These are phyloP conservation scores for Itoplectis maculator DNA, from an alignment of 2,888 invertebrate genomes.

Conservation along the genomic window DNA sequence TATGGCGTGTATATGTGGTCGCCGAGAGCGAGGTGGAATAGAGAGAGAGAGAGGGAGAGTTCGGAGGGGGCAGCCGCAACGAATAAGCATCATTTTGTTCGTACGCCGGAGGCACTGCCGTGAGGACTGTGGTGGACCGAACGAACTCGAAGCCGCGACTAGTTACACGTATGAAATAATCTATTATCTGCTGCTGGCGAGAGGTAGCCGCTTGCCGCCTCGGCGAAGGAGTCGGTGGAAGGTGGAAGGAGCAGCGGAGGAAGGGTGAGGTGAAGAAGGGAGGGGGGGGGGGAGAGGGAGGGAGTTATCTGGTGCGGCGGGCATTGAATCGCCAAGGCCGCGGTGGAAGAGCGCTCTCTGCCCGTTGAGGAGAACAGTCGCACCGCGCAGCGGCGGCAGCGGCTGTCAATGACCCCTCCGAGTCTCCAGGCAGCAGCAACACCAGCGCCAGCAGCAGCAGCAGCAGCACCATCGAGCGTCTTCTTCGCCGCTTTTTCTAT, in stretches of 20 bases:
- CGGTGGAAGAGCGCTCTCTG: conserved; percentile 74
- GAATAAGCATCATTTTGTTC: conserved; percentile 53
- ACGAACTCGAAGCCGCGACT: conserved; percentile 72
- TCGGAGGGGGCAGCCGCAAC: conserved; percentile 54
- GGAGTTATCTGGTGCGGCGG: conserved; percentile 83
- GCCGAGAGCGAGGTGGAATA: conserved; percentile 21
- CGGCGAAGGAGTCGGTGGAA: conserved; percentile 59
- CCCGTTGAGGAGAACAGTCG: conserved; percentile 77
- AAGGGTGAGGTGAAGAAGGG: conserved; percentile 1
- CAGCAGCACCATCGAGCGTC: conserved; percentile 62
- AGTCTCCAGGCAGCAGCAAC: conserved; percentile 31
- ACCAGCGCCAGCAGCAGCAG: conserved; percentile 65
- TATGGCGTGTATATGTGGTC: conserved; percentile 26
- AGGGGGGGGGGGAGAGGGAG: conserved; percentile 67
- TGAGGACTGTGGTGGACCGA: conserved; percentile 58
- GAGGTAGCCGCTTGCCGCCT: conserved; percentile 57
- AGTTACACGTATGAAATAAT: conserved; percentile 83
- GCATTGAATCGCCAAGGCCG: conserved; percentile 84
- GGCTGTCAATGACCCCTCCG: conserved; percentile 81
- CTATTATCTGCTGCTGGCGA: conserved; percentile 79
- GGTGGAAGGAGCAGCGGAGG: conserved; percentile 42
- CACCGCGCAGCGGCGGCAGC: conserved; percentile 74
- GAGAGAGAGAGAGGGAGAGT: conserved; percentile 25
- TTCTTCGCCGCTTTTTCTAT: conserved; percentile 40
- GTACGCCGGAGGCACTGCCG: conserved; percentile 46